Base-by-base conservation (phyloP, 2,113 vertebrate genomes). In the Misgurnus mizolepis region DNA sequence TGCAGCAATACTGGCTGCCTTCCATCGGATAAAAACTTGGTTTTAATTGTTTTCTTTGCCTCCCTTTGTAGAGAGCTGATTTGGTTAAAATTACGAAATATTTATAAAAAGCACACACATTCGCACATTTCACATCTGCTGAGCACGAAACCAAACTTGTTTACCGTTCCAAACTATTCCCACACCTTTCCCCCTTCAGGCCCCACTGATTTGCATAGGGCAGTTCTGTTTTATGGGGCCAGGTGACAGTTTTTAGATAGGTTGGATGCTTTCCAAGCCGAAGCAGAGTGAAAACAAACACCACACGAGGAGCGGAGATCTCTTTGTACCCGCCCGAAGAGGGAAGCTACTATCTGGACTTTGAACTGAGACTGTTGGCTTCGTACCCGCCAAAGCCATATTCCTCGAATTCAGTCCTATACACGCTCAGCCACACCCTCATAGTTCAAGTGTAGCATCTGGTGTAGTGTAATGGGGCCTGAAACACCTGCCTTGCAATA, bases 141-240 rank as follows among this genome's bases (percentile, higher is more conserved):
- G 49, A 61, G 47, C 47, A 18, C 4, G 7, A 66, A 66, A 47
- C 56, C 58, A 18, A 65, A 71, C 81, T 34, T 70, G 39, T 56
- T 18, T 53, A 71, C 47, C 34, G 39, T 56, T 58, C 47, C 40
- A 58, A 60, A 18, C 27, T 15, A 50, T 43, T 64, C 22, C 53
- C 40, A 34, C 17, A 6, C 12, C 14, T 76, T 77, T 66, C 60
- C 80, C 67, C 61, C 18, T n/a, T n/a, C 18, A 4, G 53, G 43
- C 71, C 56, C 0, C 45, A 18, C 86, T 89, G 86, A 88, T 93
- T 93, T 93, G 92, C 92, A 93, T 93, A 91, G 84, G 73, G 18
- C 72, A 41, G 66, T 88, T 86, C 64, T 85, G 61, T 84, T 79
- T 84, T 85, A 75, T 69, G 80, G 18, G 55, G 67, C 18, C 55